phyloP scores from a whole-genome alignment of 1,140 invertebrate species.

The Drosophila setifemur region DNA sequence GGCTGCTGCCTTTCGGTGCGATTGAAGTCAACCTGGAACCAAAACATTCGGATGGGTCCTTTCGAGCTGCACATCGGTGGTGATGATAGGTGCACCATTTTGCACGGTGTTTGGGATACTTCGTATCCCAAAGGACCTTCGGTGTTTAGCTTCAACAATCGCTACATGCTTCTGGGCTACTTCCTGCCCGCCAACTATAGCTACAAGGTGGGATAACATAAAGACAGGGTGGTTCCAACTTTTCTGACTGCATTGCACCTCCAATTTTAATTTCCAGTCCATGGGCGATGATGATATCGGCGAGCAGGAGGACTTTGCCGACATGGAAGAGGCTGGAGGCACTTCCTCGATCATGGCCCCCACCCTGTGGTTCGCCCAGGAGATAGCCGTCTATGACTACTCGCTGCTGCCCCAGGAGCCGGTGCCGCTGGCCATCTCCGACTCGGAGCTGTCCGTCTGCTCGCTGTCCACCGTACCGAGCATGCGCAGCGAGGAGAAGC shows the following conservation, averaged over 20 bases:
- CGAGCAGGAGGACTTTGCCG: conserved; percentile 81
- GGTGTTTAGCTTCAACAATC: conserved; percentile 87
- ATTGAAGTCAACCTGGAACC: conserved; percentile 87
- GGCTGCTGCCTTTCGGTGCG: conserved; percentile 83
- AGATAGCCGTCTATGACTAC: conserved; percentile 86
- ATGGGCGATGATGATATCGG: neutral
- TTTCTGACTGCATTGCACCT: too few species aligned
- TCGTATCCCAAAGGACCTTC: conserved; percentile 86
- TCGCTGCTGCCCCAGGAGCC: conserved; percentile 87
- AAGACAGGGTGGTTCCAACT: too few species aligned
- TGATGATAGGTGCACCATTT: conserved; percentile 84
- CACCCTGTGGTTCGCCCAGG: conserved; percentile 86
- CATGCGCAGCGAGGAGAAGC: conserved; percentile 46
- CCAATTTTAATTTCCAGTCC: too few species aligned
- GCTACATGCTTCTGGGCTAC: conserved; percentile 87
- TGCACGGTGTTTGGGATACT: conserved; percentile 86
- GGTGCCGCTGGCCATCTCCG: conserved; percentile 84
- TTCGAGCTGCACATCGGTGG: conserved; percentile 85
- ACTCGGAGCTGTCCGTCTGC: conserved; percentile 83
- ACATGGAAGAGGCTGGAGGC: conserved; percentile 76
- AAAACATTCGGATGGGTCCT: conserved; percentile 86
- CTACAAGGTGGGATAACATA: neutral
- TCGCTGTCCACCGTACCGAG: conserved; percentile 57
- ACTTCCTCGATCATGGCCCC: conserved; percentile 66
- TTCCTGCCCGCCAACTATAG: conserved; percentile 55